These are phyloP conservation scores for Lasioglossum figueresi DNA, from an alignment of 2,888 invertebrate genomes.

Conservation along the genomic window DNA sequence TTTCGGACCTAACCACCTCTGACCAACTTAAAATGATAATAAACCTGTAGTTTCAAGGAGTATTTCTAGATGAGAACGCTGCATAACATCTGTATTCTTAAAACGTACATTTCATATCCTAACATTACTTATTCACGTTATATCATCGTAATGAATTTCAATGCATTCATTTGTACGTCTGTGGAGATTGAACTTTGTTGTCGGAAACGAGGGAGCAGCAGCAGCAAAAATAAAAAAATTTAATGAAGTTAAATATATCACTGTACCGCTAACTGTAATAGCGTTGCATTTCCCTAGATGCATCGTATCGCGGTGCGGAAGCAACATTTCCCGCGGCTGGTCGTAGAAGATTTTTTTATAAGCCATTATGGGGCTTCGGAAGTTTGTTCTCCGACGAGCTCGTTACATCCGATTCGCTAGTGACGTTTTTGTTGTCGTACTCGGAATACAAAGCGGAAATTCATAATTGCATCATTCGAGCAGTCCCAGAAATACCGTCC, in stretches of 20 bases:
- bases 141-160: background rate
- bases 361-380: background rate
- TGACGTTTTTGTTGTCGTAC: background rate
- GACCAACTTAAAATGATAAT: background rate
- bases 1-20: background rate
- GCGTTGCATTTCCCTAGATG: background rate
- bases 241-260: background rate
- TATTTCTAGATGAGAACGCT: no score
- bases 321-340: background rate
- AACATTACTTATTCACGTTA: background rate
- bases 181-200: background rate
- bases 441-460: background rate
- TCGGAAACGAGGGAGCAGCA: background rate
- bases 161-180: background rate
- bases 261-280: background rate
- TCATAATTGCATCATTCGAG: constrained; percentile 16
- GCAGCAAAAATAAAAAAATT: background rate
- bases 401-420: constrained; percentile 10
- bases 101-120: no score
- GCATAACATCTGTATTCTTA: no score
- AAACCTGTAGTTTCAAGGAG: no score
- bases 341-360: constrained; percentile 7
- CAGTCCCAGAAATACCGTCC: background rate
- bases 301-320: background rate
- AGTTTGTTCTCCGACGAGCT: background rate